Conservation (phyloP, 2,888 invertebrate species). For the Pemphredon lugubris region DNA sequence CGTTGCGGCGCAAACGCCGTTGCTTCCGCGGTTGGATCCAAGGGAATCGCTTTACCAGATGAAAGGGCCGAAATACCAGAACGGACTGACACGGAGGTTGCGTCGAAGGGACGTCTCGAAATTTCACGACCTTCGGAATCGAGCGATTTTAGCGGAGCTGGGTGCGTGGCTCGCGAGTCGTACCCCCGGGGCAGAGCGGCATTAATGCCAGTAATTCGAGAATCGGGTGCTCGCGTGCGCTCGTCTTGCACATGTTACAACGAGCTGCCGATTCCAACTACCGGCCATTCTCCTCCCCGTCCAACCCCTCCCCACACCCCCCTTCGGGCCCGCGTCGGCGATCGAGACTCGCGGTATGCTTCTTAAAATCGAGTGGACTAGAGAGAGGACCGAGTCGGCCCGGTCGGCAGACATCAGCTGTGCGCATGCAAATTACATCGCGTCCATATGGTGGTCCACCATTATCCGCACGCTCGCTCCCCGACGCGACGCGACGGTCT, state of each 20-base stretch:
- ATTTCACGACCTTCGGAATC: constrained; percentile 26
- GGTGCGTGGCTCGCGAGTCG: constrained; percentile 48
- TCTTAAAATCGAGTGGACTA: constrained; percentile 46
- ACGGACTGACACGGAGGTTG: too few species aligned
- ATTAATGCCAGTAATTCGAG: constrained; percentile 68
- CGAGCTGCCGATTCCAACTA: constrained; percentile 65
- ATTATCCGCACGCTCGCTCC: constrained; percentile 69
- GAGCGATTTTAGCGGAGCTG: constrained; percentile 31
- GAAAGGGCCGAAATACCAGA: too few species aligned
- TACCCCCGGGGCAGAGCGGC: constrained; percentile 46
- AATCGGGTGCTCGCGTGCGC: constrained; percentile 67
- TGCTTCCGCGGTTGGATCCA: too few species aligned
- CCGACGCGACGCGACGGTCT: too few species aligned
- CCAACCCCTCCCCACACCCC: not conserved
- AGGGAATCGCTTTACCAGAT: too few species aligned
- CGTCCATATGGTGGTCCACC: constrained; percentile 67
- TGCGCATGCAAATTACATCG: constrained; percentile 71
- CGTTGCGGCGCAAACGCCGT: too few species aligned
- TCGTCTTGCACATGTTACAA: constrained; percentile 69
- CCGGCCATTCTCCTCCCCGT: constrained; percentile 39
- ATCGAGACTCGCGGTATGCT: too few species aligned
- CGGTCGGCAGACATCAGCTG: constrained; percentile 66
- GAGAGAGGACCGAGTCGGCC: constrained; percentile 39
- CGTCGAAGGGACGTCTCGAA: constrained; percentile 23
- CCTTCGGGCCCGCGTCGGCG: constrained; percentile 31